phyloP scores from a whole-genome alignment of 2,797 vertebrate species.

The Helicolenus hilgendorfi region DNA sequence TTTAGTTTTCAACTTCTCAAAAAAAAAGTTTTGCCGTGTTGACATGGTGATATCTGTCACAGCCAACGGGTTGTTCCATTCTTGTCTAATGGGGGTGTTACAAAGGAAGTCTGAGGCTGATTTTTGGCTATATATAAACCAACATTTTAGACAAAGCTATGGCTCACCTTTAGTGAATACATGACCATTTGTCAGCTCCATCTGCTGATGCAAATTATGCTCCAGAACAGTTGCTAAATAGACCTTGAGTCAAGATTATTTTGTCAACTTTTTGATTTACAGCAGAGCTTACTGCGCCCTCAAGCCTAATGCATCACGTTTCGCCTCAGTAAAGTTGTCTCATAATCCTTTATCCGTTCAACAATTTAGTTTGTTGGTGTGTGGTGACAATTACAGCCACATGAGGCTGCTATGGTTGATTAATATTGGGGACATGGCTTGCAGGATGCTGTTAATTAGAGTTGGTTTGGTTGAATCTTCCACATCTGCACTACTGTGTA shows the following conservation, averaged over 20 bases:
- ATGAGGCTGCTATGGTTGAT: background rate
- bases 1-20: no score
- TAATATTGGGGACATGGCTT: background rate
- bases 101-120: background rate
- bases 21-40: no score
- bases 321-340: background rate
- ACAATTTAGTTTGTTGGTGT: background rate
- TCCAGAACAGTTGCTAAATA: background rate
- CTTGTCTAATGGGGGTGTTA: background rate
- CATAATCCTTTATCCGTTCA: background rate
- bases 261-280: background rate
- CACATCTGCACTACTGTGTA: background rate
- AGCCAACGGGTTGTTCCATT: background rate
- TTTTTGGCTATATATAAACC: background rate
- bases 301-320: background rate
- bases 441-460: background rate
- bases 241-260: background rate
- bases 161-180: background rate
- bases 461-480: slow-evolving; percentile 2
- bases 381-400: background rate
- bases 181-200: background rate
- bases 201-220: background rate
- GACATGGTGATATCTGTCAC: background rate
- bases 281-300: background rate
- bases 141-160: background rate